Conservation (phyloP, 2,113 vertebrate genomes). For the Lepus timidus region DNA sequence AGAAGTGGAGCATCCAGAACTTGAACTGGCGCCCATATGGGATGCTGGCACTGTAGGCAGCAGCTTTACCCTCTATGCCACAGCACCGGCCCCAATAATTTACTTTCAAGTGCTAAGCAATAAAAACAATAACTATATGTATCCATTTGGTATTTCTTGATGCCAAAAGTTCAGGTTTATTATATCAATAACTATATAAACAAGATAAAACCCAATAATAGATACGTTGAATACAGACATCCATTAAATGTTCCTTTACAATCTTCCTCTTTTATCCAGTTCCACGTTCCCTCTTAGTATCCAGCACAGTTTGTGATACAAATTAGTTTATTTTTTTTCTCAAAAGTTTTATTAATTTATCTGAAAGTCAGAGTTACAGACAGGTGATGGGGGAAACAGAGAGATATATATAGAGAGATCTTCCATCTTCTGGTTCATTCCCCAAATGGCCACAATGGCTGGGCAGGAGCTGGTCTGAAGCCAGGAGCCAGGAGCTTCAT, state of each 20-base stretch:
- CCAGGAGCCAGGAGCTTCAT: too few relatives aligned
- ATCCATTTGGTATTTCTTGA: background rate
- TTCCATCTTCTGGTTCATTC: too few relatives aligned
- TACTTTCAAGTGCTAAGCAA: background rate
- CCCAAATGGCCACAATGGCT: too few relatives aligned
- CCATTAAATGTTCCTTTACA: background rate
- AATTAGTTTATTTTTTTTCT: background rate
- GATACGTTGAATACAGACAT: background rate
- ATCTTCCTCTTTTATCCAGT: background rate
- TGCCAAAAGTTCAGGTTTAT: background rate
- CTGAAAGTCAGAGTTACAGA: too few relatives aligned
- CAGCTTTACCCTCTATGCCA: too few relatives aligned
- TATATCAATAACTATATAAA: background rate
- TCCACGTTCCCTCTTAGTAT: background rate
- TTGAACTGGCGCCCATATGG: too few relatives aligned
- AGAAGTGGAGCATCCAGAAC: too few relatives aligned
- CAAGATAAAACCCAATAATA: background rate
- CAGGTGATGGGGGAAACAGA: too few relatives aligned
- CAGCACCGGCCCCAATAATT: background rate
- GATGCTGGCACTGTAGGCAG: too few relatives aligned
- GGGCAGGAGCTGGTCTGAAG: too few relatives aligned
- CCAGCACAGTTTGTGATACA: background rate
- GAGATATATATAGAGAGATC: too few relatives aligned
- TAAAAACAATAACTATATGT: background rate
- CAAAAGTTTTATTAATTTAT: too few relatives aligned